Base-by-base conservation (phyloP, 2,888 invertebrate genomes). In the Phanerotoma sp. region DNA sequence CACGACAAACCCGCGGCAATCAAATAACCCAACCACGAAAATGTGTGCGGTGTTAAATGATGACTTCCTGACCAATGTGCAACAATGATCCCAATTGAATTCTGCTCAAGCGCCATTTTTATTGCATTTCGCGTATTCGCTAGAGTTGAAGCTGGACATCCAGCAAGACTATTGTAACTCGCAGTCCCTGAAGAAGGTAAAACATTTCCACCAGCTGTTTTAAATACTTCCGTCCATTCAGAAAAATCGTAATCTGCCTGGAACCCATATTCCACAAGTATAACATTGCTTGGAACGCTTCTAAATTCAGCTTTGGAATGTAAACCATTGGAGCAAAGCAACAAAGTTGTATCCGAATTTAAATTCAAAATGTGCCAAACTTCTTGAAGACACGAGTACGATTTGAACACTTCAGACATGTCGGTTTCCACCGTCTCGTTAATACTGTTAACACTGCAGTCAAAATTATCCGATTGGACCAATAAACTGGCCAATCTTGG, bases 61-160 rank as follows among this genome's bases (percentile, higher is more conserved):
- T 81, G 82, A 61, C 79, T 79, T 35, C 83, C 83, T 9, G 83
- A 81, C 84, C 84, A 84, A 62, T 84, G 81, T 38, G 83, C 82
- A 3, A 83, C 78, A 10, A 84, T 74, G 48, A 83, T 71, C 7
- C 83, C 83, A 25, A 82, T 72, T 4, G 79, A 70, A 67, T 80
- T 73, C 57, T 81, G 79, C 9, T 79, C 77, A 2, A 77, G 67
- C 4, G 81, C 81, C 54, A 81, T 79, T 62, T 80, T 78, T 37
- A 81, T 76, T 5, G 83, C 83, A 64, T 80, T 79, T 63, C 78
- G 81, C 38, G 83, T 80, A 66, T 83, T 84, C 15, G 79, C 80
- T 10, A 82, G 75, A 6, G 83, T 81, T 13, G 83, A 83, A 55
- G 83, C 83, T 2, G 84, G 83, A 72, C 83, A 83, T 7, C 84